Evolutionary conservation across 2,888 invertebrate species (phyloP).

Genomic region (Hydropsyche betteni): DNA sequence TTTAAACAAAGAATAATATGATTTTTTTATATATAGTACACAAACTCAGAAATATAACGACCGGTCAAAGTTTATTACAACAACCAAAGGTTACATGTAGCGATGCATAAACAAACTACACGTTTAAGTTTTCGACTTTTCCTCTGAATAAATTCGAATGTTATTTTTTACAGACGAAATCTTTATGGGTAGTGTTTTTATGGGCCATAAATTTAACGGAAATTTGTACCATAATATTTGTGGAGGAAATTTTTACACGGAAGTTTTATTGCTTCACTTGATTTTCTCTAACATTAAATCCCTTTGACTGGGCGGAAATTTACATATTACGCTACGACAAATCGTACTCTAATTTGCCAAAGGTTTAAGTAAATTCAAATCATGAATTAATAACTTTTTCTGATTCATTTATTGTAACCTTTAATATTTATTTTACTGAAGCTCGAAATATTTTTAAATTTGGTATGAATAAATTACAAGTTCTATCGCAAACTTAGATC

Average conservation of each 20-base stretch:
- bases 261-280: constrained; percentile 39
- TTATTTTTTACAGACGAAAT: constrained; percentile 36
- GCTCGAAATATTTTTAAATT: too few species aligned
- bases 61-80: constrained; percentile 5
- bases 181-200: constrained; percentile 41
- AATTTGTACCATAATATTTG: constrained; percentile 39
- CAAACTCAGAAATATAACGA: too few species aligned
- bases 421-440: too few species aligned
- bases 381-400: too few species aligned
- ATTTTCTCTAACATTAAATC: constrained; percentile 35
- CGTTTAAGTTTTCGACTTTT: constrained; percentile 17
- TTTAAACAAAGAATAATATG: too few species aligned
- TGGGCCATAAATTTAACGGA: constrained; percentile 40
- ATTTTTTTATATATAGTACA: too few species aligned
- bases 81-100: background rate
- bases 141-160: constrained; percentile 22
- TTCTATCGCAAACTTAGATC: too few species aligned
- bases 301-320: constrained; percentile 39
- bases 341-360: background rate
- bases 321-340: constrained; percentile 31
- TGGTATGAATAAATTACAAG: too few species aligned
- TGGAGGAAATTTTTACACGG: constrained; percentile 32
- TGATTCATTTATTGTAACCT: too few species aligned
- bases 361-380: background rate
- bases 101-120: constrained; percentile 26